phyloP scores from a whole-genome alignment of 2,888 invertebrate species.

The Euzetes globulus region DNA sequence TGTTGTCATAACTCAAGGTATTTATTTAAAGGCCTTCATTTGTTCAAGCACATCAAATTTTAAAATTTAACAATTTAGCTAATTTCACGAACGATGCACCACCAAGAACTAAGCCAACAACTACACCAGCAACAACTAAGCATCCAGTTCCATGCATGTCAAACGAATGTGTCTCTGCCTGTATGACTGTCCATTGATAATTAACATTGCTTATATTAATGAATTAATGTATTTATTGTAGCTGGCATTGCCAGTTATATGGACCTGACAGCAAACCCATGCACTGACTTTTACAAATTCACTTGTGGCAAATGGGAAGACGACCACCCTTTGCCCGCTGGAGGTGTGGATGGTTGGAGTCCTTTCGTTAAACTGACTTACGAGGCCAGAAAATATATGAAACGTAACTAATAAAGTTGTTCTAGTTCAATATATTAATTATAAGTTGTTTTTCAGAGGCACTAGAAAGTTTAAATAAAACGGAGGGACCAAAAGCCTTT shows the following conservation, averaged over 20 bases:
- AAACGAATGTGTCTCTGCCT: no score
- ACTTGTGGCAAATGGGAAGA: conserved; percentile 14
- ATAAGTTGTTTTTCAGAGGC: not conserved
- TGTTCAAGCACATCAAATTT: not conserved
- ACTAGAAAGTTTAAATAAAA: no score
- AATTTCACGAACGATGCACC: no score
- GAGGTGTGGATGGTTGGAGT: not conserved
- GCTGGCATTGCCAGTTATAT: conserved; percentile 9
- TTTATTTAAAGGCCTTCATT: not conserved
- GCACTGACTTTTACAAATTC: not conserved
- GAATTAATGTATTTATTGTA: not conserved
- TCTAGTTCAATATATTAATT: not conserved
- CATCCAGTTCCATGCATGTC: no score
- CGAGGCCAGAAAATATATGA: not conserved
- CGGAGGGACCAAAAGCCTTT: not conserved
- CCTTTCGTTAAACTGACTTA: not conserved
- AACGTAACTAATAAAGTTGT: not conserved
- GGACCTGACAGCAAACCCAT: not conserved
- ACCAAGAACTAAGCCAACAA: no score
- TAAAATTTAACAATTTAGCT: no score
- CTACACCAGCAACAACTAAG: no score
- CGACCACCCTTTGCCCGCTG: not conserved
- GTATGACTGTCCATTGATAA: no score
- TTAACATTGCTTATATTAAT: no score
- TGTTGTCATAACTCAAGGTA: not conserved